Conservation (phyloP, 2,113 vertebrate genomes). For the Eublepharis macularius region DNA sequence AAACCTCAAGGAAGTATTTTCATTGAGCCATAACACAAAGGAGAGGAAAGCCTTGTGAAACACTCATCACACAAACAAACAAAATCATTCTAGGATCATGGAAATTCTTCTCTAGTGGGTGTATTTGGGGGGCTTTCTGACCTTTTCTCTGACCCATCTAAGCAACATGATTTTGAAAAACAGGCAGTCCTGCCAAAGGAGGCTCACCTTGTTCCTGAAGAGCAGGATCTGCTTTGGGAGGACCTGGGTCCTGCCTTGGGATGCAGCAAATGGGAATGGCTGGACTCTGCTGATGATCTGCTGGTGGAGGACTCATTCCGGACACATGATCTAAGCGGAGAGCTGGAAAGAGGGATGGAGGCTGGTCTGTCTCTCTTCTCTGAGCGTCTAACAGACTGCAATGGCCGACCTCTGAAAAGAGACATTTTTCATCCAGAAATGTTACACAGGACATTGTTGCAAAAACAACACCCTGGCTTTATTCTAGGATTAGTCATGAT, state of each 20-base stretch:
- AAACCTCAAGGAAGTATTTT: no score
- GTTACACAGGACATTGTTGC: background rate
- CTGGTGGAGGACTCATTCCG: conserved; percentile 74
- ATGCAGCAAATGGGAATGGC: conserved; percentile 69
- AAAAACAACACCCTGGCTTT: no score
- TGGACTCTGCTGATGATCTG: conserved; percentile 78
- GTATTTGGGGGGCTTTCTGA: background rate
- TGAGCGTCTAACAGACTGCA: conserved; percentile 69
- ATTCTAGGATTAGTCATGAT: no score
- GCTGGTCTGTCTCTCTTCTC: conserved; percentile 63
- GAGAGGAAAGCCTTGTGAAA: no score
- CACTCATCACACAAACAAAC: no score
- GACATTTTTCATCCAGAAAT: background rate
- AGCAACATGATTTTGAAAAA: no score
- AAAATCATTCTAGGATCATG: no score
- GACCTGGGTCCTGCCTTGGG: conserved; percentile 76
- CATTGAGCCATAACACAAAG: no score
- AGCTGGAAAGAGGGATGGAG: conserved; percentile 62
- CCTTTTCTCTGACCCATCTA: background rate
- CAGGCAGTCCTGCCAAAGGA: background rate
- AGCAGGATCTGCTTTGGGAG: conserved; percentile 83
- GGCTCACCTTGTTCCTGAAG: conserved; percentile 81
- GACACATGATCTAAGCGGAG: conserved; percentile 59
- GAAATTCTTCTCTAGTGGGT: no score
- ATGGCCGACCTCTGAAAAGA: conserved; percentile 72